Base-by-base conservation (phyloP, 2,797 vertebrate species). In the Hoplostethus mediterraneus region DNA sequence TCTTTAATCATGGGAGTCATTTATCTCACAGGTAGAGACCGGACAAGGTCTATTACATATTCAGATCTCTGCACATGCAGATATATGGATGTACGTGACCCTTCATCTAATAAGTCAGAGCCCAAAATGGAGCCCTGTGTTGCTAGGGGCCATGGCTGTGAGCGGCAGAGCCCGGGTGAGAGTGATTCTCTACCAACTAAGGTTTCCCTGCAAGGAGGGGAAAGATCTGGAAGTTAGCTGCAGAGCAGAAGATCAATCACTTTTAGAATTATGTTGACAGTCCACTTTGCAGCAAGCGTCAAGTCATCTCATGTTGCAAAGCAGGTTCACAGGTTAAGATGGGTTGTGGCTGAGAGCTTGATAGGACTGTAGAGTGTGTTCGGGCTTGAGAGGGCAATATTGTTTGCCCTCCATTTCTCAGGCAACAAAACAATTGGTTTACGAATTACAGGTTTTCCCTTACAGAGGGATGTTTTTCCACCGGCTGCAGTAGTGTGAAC, bases 1-100 rank as follows among this genome's bases (percentile, higher is more conserved):
- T 87, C 80, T 87, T 92, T 88, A 90, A 90, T 92, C 88, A 86
- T 7, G n/a, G 65, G 70, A 77, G 81, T 89, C 75, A 87, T 93
- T 89, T 86, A 87, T 92, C 84, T 87, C 75, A 66, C 65, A 74
- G 67, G 85, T 90, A 77, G 77, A 71, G 85, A 84, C 73, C 67
- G 60, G 78, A 44, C 48, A 21, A 67, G 73, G 75, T 85, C 80
- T 73, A 81, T 90, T 90, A 89, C 67, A 83, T 84, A 88, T 88
- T 91, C 76, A 88, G 78, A 88, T 76, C 73, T 67, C 38, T n/a
- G 54, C 61, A 64, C 64, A 51, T 85, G 75, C 62, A 84, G 83
- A 90, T 87, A 83, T 89, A 82, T 80, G 77, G 77, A 77, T 78
- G 83, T 83, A 69, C 21, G 73, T 82, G 85, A 84, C 84, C 83